These are phyloP conservation scores for Epistrophe grossulariae DNA, from an alignment of 2,888 invertebrate genomes.

Conservation along the genomic window DNA sequence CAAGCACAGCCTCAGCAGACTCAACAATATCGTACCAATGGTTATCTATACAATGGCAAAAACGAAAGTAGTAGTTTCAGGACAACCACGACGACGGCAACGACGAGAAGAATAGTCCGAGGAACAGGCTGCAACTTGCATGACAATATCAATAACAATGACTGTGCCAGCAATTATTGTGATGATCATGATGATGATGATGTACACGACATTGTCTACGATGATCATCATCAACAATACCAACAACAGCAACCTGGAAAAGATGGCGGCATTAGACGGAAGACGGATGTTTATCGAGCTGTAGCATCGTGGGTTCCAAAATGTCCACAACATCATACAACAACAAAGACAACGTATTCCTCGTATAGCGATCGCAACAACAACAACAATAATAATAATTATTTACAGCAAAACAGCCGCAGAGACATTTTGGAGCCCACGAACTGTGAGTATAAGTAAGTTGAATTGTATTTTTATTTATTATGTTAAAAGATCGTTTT, in stretches of 20 bases:
- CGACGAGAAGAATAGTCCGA: constrained; percentile 55
- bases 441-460: constrained; percentile 82
- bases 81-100: constrained; percentile 14
- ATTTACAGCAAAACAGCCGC: constrained; percentile 77
- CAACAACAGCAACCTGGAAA: constrained; percentile 40
- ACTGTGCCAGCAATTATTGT: constrained; percentile 79
- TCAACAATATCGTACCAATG: constrained; percentile 60
- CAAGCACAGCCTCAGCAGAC: constrained; percentile 33
- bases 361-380: constrained; percentile 75
- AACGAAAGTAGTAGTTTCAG: constrained; percentile 67
- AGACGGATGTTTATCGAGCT: constrained; percentile 88
- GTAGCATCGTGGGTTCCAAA: constrained; percentile 91
- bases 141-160: constrained; percentile 73
- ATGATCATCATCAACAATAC: constrained; percentile 51
- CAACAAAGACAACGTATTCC: constrained; percentile 77
- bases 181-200: constrained; percentile 73
- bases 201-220: constrained; percentile 33
- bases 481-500: constrained; percentile 12
- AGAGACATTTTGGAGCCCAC: constrained; percentile 83
- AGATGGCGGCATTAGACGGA: constrained; percentile 59
- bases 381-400: constrained; percentile 77
- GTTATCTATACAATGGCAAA: constrained; percentile 64
- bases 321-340: constrained; percentile 84
- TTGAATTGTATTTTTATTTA: constrained; percentile 66
- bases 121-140: constrained; percentile 64